phyloP scores from a whole-genome alignment of 2,113 vertebrate genomes.

The Seriola quinqueradiata region DNA sequence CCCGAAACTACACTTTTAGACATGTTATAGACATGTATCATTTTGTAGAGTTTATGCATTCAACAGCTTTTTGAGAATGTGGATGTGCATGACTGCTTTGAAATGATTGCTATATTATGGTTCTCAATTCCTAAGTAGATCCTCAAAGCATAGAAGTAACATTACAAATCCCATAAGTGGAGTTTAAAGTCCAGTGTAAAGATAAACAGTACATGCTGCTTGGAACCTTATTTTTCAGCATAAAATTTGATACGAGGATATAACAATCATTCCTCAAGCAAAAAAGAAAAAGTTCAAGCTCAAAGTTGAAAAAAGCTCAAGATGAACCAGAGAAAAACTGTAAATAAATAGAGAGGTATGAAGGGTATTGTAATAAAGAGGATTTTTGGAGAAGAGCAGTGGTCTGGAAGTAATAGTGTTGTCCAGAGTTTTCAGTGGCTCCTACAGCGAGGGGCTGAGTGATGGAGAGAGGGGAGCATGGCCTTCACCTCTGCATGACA shows the following conservation, averaged over 20 bases:
- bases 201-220: neutral
- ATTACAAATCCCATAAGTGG: neutral
- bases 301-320: neutral
- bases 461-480: conserved; percentile 57
- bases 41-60: neutral
- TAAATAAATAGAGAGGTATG: conserved; percentile 9
- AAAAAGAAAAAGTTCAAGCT: conserved; percentile 1
- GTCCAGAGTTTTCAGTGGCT: conserved; percentile 61
- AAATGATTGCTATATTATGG: neutral
- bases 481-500: conserved; percentile 77
- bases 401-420: conserved; percentile 38
- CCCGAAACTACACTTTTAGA: too few relatives aligned
- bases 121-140: neutral
- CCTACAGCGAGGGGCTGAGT: conserved; percentile 49
- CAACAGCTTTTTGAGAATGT: neutral
- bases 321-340: neutral
- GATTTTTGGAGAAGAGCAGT: conserved; percentile 9
- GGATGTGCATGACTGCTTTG: too few relatives aligned
- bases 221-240: neutral
- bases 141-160: neutral
- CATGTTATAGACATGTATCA: too few relatives aligned
- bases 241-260: neutral
- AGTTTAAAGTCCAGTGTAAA: neutral
- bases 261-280: neutral
- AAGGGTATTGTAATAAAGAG: neutral